Base-by-base conservation (phyloP, 2,888 invertebrate species). In the Andrena flavipes region DNA sequence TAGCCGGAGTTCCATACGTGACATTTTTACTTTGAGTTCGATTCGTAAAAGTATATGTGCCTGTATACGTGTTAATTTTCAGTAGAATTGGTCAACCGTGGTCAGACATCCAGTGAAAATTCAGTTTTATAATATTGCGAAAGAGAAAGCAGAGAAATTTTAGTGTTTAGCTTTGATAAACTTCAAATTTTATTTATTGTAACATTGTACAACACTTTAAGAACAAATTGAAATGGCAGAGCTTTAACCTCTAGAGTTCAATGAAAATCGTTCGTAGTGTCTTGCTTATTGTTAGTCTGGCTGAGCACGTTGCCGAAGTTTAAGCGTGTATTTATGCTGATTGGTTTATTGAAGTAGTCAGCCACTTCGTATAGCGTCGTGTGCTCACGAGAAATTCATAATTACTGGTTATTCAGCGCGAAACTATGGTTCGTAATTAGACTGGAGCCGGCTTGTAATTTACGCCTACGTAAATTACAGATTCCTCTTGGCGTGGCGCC, bases 381-480 rank as follows among this genome's bases (percentile, higher is more conserved):
- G n/a, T 1, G 8, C 10, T n/a, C 1, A 29, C 30, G 56, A 13
- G 35, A 42, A 73, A 56, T 69, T 64, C n/a, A n/a, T 77, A 67
- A 74, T 81, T 75, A 60, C n/a, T n/a, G 48, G 65, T 67, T 70
- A 75, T 81, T 81, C 74, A 81, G 26, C 13, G 33, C 16, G 1
- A 6, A 42, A 35, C 60, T 29, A 30, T 70, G 48, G 65, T 8
- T 59, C 16, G 29, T 64, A 72, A 81, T 80, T 74, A 81, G 54
- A 48, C 54, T 26, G 23, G 29, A 62, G 60, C 42, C 5, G 16
- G 23, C 16, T 56, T 29, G 65, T 67, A 81, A 74, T 65, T 65
- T 60, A 54, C 82, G 62, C 69, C 70, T 26, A 74, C 69, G 75
- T 35, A 64, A 64, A 81, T 81, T 70, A 70, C 81, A 54, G 60